Base-by-base conservation (phyloP, 1,140 invertebrate genomes). In the Drosophila leontia region DNA sequence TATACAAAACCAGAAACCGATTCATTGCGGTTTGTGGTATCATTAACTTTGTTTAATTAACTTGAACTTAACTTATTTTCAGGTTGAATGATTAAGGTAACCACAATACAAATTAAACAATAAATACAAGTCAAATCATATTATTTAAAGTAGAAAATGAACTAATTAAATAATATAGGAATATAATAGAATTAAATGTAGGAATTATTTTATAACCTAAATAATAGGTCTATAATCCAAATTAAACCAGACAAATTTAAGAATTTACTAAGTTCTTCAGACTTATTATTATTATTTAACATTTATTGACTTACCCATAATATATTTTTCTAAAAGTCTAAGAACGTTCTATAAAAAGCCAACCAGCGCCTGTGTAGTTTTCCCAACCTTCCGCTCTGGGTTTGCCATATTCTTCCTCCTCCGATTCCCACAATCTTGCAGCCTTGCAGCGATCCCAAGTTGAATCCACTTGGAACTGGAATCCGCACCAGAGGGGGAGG, bases 351-450 rank as follows among this genome's bases (percentile, higher is more conserved):
- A 37, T 29, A 5, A 12, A 37, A 35, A 26, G 17, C 50, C 42
- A 58, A 19, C 26, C 37, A 15, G 19, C 29, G 26, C 19, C 15
- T 7, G 0, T 1, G 11, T 6, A 72, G 26, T 35, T 60, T 71
- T 60, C 55, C 37, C 68, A 60, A 51, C 67, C 70, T 72, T 74
- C 37, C 68, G 32, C 48, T 45, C 17, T 45, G 51, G 42, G 29
- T 29, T 70, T 15, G 45, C 32, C 35, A 59, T 34, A 32, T 39
- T 48, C 35, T 39, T 37, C 53, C 69, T 35, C 29, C 53, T 72
- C 53, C 53, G 9, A 39, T 71, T 71, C 69, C 51, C 69, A 72
- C 68, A 71, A 60, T 58, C 57, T 57, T 29, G 41, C 42, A 69
- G 58, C 78, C 79, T 78, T 72, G 48, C 35, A 12, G 23, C 64